These are phyloP conservation scores for Gnathonemus longibarbis DNA, from an alignment of 2,113 vertebrate species.

Conservation along the genomic window DNA sequence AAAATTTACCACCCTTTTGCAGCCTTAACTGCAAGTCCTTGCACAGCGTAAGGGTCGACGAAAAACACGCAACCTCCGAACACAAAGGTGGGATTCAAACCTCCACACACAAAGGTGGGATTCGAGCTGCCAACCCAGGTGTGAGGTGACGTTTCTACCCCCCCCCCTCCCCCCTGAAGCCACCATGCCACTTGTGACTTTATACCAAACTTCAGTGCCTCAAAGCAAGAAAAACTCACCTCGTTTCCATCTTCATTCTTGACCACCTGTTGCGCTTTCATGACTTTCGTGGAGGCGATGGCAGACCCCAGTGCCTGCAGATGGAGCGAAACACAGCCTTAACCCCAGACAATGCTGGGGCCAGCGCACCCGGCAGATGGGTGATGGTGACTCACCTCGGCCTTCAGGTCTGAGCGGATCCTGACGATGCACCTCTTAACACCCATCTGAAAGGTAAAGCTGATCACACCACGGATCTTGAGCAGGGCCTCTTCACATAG, in stretches of 20 bases:
- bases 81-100: neutral
- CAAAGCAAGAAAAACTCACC: slow-evolving; percentile 52
- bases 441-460: slow-evolving; percentile 94
- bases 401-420: slow-evolving; percentile 85
- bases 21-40: neutral
- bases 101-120: neutral
- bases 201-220: neutral
- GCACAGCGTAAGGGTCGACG: neutral
- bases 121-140: neutral
- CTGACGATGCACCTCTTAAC: slow-evolving; percentile 82
- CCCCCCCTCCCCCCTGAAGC: neutral
- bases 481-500: slow-evolving; percentile 85
- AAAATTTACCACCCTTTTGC: no score
- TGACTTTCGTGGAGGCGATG: slow-evolving; percentile 85
- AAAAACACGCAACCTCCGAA: neutral
- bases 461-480: slow-evolving; percentile 91
- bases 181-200: neutral
- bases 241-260: slow-evolving; percentile 81
- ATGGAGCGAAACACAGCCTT: neutral
- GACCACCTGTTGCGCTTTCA: slow-evolving; percentile 88
- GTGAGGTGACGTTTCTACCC: neutral
- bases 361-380: no score
- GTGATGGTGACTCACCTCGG: slow-evolving; percentile 65
- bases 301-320: slow-evolving; percentile 76
- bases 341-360: neutral